These are phyloP conservation scores for Prunella strophiata DNA, from an alignment of 2,797 vertebrate genomes.

Conservation along the genomic window DNA sequence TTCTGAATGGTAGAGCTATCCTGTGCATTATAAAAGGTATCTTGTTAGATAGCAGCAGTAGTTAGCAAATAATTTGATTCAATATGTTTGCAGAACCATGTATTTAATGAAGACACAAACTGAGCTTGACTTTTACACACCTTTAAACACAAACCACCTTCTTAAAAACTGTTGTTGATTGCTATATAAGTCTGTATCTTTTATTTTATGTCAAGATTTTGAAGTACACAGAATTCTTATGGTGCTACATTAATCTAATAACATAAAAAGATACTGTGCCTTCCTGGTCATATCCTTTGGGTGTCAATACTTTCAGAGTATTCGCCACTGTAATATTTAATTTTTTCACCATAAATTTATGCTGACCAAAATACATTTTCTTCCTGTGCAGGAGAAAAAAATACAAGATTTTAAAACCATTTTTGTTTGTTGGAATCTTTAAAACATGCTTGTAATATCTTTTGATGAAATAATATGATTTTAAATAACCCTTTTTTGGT, in stretches of 20 bases:
- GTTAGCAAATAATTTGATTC: constrained; percentile 2
- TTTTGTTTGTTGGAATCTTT: constrained; percentile 2
- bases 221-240: not conserved
- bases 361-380: constrained; percentile 1
- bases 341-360: not conserved
- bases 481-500: not conserved
- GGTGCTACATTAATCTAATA: not conserved
- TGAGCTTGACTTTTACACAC: constrained; percentile 1
- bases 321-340: not conserved
- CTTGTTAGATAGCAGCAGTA: constrained; percentile 29
- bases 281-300: not conserved
- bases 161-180: not conserved
- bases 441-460: not conserved
- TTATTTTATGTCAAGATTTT: not conserved
- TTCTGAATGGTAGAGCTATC: not conserved
- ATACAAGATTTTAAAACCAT: not conserved
- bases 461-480: not conserved
- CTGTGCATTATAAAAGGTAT: not conserved
- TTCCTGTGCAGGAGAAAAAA: not conserved
- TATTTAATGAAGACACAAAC: constrained; percentile 14
- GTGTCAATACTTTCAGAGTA: not conserved
- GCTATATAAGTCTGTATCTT: not conserved
- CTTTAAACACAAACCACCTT: not conserved
- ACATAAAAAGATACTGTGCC: not conserved
- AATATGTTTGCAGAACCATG: not conserved